A percentile compares a stretch with the other conserved stretches of the same genome.
These are phyloP conservation scores for Dione juno DNA, from an alignment of 2,888 invertebrate species.

Conservation along the genomic window DNA sequence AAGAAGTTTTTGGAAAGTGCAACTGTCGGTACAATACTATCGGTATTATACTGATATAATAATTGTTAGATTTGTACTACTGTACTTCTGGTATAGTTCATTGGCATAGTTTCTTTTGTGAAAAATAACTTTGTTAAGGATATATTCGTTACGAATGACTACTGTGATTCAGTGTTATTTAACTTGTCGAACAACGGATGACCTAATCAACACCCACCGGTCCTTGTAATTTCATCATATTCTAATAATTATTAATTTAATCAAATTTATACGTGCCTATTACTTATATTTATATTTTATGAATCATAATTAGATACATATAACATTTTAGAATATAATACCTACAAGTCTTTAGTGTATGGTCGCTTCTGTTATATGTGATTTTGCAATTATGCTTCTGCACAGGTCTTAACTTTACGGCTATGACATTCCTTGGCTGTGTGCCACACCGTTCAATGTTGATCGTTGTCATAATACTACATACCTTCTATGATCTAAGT, in stretches of 20 bases:
- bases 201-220: slow-evolving; percentile 72
- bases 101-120: slow-evolving; percentile 19
- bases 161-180: slow-evolving; percentile 41
- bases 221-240: slow-evolving; percentile 44
- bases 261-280: background rate
- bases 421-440: slow-evolving; percentile 39
- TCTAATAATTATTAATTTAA: slow-evolving; percentile 26
- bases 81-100: slow-evolving; percentile 24
- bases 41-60: slow-evolving; percentile 16
- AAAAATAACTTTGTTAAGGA: background rate
- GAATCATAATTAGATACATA: background rate
- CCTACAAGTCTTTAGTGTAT: background rate
- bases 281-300: background rate
- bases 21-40: slow-evolving; percentile 27
- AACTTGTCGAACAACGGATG: slow-evolving; percentile 53
- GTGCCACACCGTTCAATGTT: slow-evolving; percentile 42
- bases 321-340: background rate
- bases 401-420: slow-evolving; percentile 36
- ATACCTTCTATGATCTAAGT: slow-evolving; percentile 31
- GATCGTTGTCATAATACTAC: slow-evolving; percentile 43
- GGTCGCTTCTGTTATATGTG: slow-evolving; percentile 21
- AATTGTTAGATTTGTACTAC: slow-evolving; percentile 26
- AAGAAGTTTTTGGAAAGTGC: slow-evolving; percentile 33
- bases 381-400: slow-evolving; percentile 32
- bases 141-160: background rate